These are phyloP conservation scores for Hydrozoanthus gracilis DNA, from an alignment of 92 coral and sea anemone genomes.

Conservation along the genomic window DNA sequence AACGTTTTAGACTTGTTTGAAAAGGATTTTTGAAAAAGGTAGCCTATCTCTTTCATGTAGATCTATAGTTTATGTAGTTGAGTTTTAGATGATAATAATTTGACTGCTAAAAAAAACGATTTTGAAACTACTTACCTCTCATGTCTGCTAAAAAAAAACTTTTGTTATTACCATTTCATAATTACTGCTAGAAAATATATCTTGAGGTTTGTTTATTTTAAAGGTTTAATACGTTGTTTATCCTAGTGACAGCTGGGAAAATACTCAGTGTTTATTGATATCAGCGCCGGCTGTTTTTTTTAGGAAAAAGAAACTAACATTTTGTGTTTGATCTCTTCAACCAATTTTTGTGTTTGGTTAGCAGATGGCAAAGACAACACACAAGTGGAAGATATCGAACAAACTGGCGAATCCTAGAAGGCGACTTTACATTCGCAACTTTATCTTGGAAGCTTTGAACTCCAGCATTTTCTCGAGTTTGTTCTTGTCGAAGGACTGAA, in stretches of 20 bases:
- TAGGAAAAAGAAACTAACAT: neutral
- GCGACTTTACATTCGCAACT: neutral
- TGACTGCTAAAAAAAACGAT: neutral
- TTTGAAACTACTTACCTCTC: too few species aligned
- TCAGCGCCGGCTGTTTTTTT: neutral
- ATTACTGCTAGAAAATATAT: too few species aligned
- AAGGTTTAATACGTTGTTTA: neutral
- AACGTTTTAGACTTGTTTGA: too few species aligned
- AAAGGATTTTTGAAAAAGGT: too few species aligned
- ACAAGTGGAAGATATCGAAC: constrained; percentile 13
- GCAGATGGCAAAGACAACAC: constrained; percentile 18
- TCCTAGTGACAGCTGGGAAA: neutral
- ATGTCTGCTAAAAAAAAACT: too few species aligned
- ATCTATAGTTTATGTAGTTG: too few species aligned
- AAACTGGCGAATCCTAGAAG: neutral
- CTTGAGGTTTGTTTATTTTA: neutral
- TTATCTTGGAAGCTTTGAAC: neutral
- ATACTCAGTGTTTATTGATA: neutral
- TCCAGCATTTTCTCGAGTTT: neutral
- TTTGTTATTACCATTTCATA: too few species aligned
- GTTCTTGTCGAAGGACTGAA: neutral
- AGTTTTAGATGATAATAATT: neutral
- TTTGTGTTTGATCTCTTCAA: neutral
- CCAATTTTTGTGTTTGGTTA: neutral
- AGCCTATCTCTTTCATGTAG: too few species aligned